Conservation (phyloP, 2,888 invertebrate genomes). For the Idaea straminata region DNA sequence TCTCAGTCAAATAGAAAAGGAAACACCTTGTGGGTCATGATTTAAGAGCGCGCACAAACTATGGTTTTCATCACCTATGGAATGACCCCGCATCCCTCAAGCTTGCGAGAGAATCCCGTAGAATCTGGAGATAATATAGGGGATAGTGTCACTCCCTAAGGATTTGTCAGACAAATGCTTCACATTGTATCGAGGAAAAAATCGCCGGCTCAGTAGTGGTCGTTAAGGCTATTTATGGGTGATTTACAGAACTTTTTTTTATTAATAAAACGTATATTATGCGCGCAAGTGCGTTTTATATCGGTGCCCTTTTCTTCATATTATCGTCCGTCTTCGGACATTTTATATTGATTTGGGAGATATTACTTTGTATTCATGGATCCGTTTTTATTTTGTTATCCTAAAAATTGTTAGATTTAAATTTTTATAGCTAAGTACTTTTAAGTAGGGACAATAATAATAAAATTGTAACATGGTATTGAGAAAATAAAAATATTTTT, state of each 20-base stretch:
- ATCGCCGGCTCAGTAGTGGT: constrained; percentile 73
- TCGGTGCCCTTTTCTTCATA: constrained; percentile 62
- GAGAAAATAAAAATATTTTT: no score
- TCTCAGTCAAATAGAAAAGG: constrained; percentile 55
- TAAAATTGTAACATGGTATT: no score
- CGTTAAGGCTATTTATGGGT: constrained; percentile 78
- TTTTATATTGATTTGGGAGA: constrained; percentile 62
- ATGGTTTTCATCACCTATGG: constrained; percentile 74
- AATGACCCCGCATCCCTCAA: constrained; percentile 78
- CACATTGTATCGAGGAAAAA: constrained; percentile 72
- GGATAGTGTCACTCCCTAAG: constrained; percentile 71
- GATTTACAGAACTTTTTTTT: constrained; percentile 75
- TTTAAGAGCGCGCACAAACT: constrained; percentile 68
- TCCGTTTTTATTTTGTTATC: constrained; percentile 19
- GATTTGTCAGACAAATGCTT: constrained; percentile 81
- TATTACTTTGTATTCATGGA: constrained; percentile 45
- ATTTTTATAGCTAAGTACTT: no score
- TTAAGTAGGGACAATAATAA: no score
- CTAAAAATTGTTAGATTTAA: background rate
- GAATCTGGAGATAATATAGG: constrained; percentile 64
- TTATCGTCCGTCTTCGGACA: constrained; percentile 78
- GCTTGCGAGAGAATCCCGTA: constrained; percentile 45
- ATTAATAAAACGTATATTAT: constrained; percentile 81
- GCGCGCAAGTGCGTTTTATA: constrained; percentile 80
- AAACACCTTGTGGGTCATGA: constrained; percentile 70